Evolutionary conservation across 2,888 invertebrate species (phyloP).

Genomic region (Amiota communis): DNA sequence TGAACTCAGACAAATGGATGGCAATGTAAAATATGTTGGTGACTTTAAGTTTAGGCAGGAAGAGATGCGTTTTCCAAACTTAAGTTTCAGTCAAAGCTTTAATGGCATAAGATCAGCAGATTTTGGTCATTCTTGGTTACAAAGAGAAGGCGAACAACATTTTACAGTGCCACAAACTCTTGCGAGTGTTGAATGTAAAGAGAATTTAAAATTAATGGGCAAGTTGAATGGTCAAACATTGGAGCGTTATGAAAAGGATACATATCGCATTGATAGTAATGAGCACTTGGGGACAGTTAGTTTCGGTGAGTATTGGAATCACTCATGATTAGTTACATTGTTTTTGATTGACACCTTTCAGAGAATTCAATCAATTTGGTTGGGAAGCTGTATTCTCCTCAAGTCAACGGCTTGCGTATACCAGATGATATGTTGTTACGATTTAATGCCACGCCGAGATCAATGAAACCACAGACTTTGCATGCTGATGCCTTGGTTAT

Average conservation of each 20-base stretch:
- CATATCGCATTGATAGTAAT: slow-evolving; percentile 74
- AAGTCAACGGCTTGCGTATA: slow-evolving; percentile 71
- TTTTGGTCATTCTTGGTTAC: slow-evolving; percentile 73
- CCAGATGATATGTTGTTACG: slow-evolving; percentile 73
- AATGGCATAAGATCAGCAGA: slow-evolving; percentile 71
- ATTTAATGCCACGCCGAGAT: slow-evolving; percentile 69
- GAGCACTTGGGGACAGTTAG: slow-evolving; percentile 73
- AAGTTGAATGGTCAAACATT: slow-evolving; percentile 73
- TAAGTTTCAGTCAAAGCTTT: slow-evolving; percentile 71
- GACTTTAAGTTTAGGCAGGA: slow-evolving; percentile 60
- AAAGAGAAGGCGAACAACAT: slow-evolving; percentile 65
- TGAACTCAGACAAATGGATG: slow-evolving; percentile 59
- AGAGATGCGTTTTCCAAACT: slow-evolving; percentile 67
- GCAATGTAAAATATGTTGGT: slow-evolving; percentile 68
- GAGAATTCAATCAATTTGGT: slow-evolving; percentile 64
- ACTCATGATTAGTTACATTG: not conserved
- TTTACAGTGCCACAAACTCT: slow-evolving; percentile 67
- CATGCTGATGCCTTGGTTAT: slow-evolving; percentile 43
- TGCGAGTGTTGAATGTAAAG: slow-evolving; percentile 45
- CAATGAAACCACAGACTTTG: slow-evolving; percentile 53
- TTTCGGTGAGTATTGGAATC: slow-evolving; percentile 68
- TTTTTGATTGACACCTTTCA: slow-evolving; percentile 35
- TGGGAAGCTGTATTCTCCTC: slow-evolving; percentile 52
- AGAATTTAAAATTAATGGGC: slow-evolving; percentile 59
- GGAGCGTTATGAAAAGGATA: slow-evolving; percentile 72